Evolutionary conservation across 2,113 vertebrate species (phyloP).

Genomic region (Vulpes vulpes): DNA sequence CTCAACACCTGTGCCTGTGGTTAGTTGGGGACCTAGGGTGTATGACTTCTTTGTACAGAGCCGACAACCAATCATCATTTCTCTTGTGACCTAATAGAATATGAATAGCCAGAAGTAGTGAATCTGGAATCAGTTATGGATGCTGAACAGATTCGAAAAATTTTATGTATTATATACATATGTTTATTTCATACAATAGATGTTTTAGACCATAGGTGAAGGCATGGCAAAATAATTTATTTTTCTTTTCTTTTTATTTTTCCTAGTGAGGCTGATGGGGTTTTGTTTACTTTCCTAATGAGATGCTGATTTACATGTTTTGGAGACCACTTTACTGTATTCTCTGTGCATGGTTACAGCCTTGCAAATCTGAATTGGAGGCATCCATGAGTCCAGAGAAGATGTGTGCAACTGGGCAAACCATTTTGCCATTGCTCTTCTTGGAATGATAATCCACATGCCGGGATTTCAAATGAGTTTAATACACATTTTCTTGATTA

Average conservation of each 20-base stretch:
- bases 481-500: conserved; percentile 88
- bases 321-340: conserved; percentile 73
- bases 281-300: conserved; percentile 74
- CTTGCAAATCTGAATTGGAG: conserved; percentile 78
- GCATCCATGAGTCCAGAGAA: conserved; percentile 67
- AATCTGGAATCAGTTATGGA: background rate
- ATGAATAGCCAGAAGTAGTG: background rate
- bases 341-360: conserved; percentile 75
- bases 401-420: conserved; percentile 82
- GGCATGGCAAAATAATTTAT: conserved; percentile 4
- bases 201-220: background rate
- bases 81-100: background rate
- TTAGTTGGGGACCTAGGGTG: conserved; percentile 13
- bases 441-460: conserved; percentile 83
- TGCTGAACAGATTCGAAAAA: background rate
- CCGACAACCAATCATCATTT: background rate
- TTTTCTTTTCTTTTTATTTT: conserved; percentile 9
- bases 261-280: background rate
- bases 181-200: background rate
- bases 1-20: conserved; percentile 73
- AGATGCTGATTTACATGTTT: conserved; percentile 68
- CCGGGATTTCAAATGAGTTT: conserved; percentile 88
- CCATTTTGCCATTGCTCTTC: conserved; percentile 79
- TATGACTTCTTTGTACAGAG: conserved; percentile 46
- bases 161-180: background rate